A percentile compares a stretch with the other conserved stretches of the same genome.
Evolutionary conservation across 1,140 invertebrate species (phyloP).

Genomic region (Nixonia krombeini): DNA sequence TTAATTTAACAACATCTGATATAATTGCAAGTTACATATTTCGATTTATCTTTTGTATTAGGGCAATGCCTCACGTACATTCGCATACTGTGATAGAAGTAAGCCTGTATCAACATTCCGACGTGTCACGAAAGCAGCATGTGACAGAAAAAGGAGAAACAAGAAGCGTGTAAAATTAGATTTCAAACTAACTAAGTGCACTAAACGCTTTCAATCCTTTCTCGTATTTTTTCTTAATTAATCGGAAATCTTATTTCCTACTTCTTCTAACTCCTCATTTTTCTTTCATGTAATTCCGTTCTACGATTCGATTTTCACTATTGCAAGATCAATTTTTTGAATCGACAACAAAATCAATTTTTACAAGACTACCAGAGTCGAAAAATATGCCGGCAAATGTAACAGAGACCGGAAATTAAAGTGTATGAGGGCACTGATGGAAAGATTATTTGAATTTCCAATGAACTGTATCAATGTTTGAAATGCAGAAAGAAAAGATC

Average conservation of each 20-base stretch:
- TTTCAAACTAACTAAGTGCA: too few relatives aligned
- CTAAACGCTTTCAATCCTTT: too few relatives aligned
- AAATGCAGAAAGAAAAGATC: background rate
- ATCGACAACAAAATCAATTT: background rate
- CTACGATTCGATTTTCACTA: background rate
- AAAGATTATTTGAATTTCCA: background rate
- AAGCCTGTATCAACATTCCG: conserved; percentile 68
- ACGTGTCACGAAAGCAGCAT: conserved; percentile 14
- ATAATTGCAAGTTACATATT: too few relatives aligned
- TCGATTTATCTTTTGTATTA: conserved; percentile 23
- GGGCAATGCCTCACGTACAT: conserved; percentile 36
- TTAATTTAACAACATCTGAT: too few relatives aligned
- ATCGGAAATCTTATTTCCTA: conserved; percentile 7
- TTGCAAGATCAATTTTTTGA: background rate
- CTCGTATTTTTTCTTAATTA: background rate
- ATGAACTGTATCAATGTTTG: background rate
- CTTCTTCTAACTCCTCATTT: background rate
- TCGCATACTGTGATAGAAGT: conserved; percentile 68
- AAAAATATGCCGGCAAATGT: background rate
- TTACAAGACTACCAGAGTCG: background rate
- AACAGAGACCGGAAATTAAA: conserved; percentile 5
- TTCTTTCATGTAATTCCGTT: background rate
- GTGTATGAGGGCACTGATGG: background rate
- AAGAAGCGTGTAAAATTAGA: background rate
- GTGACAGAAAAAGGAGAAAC: background rate